Evolutionary conservation across 2,888 invertebrate genomes (phyloP), one percentile per base, ranked within the genome.

Genomic region (Phaonia tiefii): DNA sequence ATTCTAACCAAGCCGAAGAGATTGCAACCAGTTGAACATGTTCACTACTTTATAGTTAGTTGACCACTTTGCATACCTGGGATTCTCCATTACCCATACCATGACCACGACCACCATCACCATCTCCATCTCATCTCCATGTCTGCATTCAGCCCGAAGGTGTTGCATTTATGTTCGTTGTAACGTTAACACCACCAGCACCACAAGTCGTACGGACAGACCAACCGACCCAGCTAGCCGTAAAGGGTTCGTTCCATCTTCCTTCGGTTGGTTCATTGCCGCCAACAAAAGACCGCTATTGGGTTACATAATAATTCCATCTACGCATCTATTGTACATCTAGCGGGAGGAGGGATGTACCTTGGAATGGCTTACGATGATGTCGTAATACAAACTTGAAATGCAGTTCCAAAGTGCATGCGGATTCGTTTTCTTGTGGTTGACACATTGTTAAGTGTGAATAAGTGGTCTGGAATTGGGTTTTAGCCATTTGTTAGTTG

Each of bases 281-380:
- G 80, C 58, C 70, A 77, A 58, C 67, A 75, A 81, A 31, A 63
- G 80, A 85, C 84, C 84, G 84, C 85, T 85, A 85, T 85, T 84
- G 80, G 75, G 78, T 85, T 85, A 85, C 85, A 84, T 84, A 85
- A 85, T 81, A 63, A 63, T 63, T 42, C 42, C 63, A 42, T 63
- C 42, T 63, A 42, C 20, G 63, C 42, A 20, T 42, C 63, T 42
- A 42, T 63, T 42, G 20, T 63, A 20, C 20, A 22, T 20, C 20
- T 63, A 10, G 11, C 51, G 17, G n/a, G n/a, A n/a, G n/a, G 11
- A 17, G 22, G 8, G 11, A 7, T 1, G n/a, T n/a, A 51, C 2
- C 11, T 22, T 22, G 17, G 20, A 22, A 22, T 51, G 51, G 20
- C 20, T 20, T 11, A 51, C 8, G 51, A 63, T 63, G 39, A 63